Conservation (phyloP, 2,113 vertebrate species). For the Zapornia atra region DNA sequence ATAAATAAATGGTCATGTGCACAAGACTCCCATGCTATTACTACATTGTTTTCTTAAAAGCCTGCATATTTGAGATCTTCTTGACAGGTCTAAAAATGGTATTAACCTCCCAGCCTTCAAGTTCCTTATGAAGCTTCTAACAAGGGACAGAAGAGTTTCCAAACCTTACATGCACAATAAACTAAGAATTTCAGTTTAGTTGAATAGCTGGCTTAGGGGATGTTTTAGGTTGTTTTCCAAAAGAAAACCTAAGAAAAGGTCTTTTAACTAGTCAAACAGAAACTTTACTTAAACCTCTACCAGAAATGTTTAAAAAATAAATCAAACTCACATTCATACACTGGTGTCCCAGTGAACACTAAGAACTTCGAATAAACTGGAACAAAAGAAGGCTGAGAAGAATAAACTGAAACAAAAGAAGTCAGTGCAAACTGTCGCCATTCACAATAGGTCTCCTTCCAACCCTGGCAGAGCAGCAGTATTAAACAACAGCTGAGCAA, state of each 20-base stretch:
- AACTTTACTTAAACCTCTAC: neutral
- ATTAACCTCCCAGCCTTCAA: neutral
- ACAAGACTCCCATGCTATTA: neutral
- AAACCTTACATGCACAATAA: neutral
- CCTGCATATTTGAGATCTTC: neutral
- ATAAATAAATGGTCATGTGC: neutral
- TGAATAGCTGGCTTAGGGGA: neutral
- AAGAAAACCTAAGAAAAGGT: neutral
- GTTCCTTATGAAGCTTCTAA: neutral
- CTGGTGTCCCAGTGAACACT: neutral
- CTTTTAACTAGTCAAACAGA: neutral
- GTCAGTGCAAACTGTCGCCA: no score
- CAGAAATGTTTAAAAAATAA: neutral
- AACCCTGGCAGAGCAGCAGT: no score
- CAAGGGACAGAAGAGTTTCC: neutral
- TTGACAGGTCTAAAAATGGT: neutral
- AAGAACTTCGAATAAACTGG: neutral
- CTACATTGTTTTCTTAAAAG: neutral
- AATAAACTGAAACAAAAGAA: neutral
- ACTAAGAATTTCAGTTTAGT: neutral
- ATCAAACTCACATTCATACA: neutral
- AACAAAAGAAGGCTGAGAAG: neutral
- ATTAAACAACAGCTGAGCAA: no score
- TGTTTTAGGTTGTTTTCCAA: neutral
- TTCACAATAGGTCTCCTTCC: no score